Percentiles rank a stretch among this genome's conserved stretches.
Evolutionary conservation across 1,140 invertebrate genomes (phyloP).

Genomic region (Trichoplusia ni): DNA sequence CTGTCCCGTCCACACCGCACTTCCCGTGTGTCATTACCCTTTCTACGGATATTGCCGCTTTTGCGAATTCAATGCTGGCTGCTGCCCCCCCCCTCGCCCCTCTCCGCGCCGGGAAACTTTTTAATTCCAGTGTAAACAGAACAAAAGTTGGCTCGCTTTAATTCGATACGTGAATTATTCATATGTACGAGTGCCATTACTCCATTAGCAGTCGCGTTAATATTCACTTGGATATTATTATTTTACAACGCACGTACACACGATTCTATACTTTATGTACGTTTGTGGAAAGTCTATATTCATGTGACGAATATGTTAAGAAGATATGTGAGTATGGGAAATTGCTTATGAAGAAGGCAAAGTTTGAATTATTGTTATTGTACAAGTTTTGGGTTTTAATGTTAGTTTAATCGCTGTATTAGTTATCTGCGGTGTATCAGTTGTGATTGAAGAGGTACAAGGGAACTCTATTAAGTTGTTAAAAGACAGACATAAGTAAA

Average conservation of each 20-base stretch:
- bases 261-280: not conserved
- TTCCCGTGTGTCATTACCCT: slow-evolving; percentile 14
- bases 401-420: slow-evolving; percentile 23
- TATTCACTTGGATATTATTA: slow-evolving; percentile 30
- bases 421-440: slow-evolving; percentile 14
- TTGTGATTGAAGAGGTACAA: not conserved
- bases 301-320: not conserved
- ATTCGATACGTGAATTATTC: slow-evolving; percentile 40
- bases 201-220: slow-evolving; percentile 33
- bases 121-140: slow-evolving; percentile 39
- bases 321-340: slow-evolving; percentile 29
- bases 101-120: slow-evolving; percentile 22
- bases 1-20: not conserved
- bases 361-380: slow-evolving; percentile 35
- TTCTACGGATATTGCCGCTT: slow-evolving; percentile 34
- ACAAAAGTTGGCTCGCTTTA: slow-evolving; percentile 39
- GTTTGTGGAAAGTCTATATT: not conserved
- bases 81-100: not conserved
- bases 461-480: too few relatives aligned
- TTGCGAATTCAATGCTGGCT: slow-evolving; percentile 30
- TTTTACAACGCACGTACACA: not conserved
- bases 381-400: slow-evolving; percentile 26
- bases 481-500: too few relatives aligned
- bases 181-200: slow-evolving; percentile 36
- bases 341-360: slow-evolving; percentile 28